A percentile compares a stretch with the other conserved stretches of the same genome.
phyloP scores from a whole-genome alignment of 2,888 invertebrate genomes.

The Eupithecia subumbrata region DNA sequence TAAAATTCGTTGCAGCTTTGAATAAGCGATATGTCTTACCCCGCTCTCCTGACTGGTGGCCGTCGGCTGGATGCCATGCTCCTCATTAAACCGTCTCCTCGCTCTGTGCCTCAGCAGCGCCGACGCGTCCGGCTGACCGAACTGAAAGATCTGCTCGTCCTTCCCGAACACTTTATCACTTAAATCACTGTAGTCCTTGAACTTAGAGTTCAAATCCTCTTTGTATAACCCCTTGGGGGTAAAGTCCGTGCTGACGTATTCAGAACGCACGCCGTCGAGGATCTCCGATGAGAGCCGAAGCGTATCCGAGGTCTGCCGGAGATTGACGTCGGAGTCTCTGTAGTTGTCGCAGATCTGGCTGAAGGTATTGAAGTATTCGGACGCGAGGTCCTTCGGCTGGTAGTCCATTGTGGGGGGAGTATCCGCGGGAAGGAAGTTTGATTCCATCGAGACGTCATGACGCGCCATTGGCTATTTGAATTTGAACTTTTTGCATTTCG shows the following conservation, averaged over 20 bases:
- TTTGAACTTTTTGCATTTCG: conserved; percentile 71
- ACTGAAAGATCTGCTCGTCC: conserved; percentile 76
- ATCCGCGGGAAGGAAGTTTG: conserved; percentile 81
- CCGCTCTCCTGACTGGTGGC: conserved; percentile 81
- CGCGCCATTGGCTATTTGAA: conserved; percentile 72
- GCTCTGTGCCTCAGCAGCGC: conserved; percentile 81
- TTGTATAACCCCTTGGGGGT: conserved; percentile 46
- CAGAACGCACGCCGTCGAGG: conserved; percentile 64
- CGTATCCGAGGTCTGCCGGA: conserved; percentile 74
- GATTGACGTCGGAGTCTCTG: conserved; percentile 67
- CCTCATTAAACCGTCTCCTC: conserved; percentile 73
- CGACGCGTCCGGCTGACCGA: conserved; percentile 85
- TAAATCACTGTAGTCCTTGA: conserved; percentile 7
- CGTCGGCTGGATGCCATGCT: conserved; percentile 73
- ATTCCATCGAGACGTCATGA: conserved; percentile 73
- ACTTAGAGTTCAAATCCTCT: conserved; percentile 22
- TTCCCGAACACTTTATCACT: conserved; percentile 73
- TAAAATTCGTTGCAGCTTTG: background rate
- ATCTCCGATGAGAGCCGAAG: conserved; percentile 74
- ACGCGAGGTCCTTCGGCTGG: conserved; percentile 72
- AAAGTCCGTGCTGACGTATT: conserved; percentile 62
- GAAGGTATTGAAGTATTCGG: conserved; percentile 79
- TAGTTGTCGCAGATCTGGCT: conserved; percentile 78
- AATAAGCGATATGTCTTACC: conserved; percentile 64
- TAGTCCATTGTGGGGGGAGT: conserved; percentile 82